Evolutionary conservation across 2,113 vertebrate species (phyloP), one percentile per base, ranked within the genome.

Genomic region (Phalacrocorax brasilianus): DNA sequence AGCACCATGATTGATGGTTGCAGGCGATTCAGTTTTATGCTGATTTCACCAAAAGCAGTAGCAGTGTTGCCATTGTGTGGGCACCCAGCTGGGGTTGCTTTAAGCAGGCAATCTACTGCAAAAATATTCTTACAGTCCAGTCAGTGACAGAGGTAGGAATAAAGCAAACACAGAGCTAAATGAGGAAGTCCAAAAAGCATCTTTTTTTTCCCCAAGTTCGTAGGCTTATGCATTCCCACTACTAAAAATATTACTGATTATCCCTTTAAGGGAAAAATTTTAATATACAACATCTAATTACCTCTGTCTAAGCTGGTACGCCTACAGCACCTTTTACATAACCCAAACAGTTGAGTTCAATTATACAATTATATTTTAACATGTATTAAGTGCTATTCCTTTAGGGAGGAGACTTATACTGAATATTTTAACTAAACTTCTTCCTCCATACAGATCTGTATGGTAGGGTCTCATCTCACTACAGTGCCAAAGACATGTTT

Each of bases 221-320:
- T 81, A 23, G 15, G 30, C 22, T 82, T 88, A 75, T 67, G 35
- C 15, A 33, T 81, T 27, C 18, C 61, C 14, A 35, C 49, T 78
- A 68, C 35, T 94, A 58, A 83, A 95, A 86, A 74, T 92, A 74
- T 78, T 77, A 20, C 81, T 88, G 68, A 40, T 96, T 91, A 88
- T 84, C 40, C 83, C 74, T 93, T 98, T 81, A 97, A 97, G 86
- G 82, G 50, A 80, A 94, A 89, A 88, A 93, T 76, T 71, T 89
- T 97, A 96, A 94, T 95, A 97, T 95, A 70, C 71, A 88, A 96
- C 74, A 85, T 94, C 96, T 97, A 97, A 97, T 97, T 97, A 95
- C 92, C 47, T 97, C 96, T 93, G 85, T 97, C 85, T 95, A 96
- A 92, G 93, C 94, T 86, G 94, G 53, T 95, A 80, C 85, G 73